Base-by-base conservation (phyloP, 1,140 invertebrate genomes). In the Pseudomyrmex dendroicus region DNA sequence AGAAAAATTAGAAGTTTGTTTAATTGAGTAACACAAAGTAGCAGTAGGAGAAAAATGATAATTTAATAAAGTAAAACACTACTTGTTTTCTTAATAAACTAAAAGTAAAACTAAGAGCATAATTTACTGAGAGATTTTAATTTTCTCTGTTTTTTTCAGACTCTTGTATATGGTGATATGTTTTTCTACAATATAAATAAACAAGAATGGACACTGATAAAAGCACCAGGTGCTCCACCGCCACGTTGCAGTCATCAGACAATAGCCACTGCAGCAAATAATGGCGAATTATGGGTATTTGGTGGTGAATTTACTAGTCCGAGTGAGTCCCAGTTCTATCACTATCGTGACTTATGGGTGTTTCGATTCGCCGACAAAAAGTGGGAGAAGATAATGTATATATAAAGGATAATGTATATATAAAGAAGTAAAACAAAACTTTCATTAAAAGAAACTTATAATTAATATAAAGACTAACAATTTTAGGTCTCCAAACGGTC, bases 341-440 rank as follows among this genome's bases (percentile, higher is more conserved):
- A 99, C 92, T 99, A 98, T 91, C 97, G 96, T 93, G 98, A 99
- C 93, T 94, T 99, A 0, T 99, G 98, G 98, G 96, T 98, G 20
- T 98, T 96, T 91, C 96, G 97, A 91, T 92, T 97, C 7, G 95
- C 95, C 63, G 96, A 96, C 0, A 98, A 97, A 88, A 96, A 96
- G 93, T 99, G 98, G 98, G 96, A 98, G 89, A 98, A 98, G 95
- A 96, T 98, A 76, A 94, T 91, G 96, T 96, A 92, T 91, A 91
- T 92, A 62, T 8, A 63, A 83, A 63, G 62, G 64, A 62, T 66
- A 77, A 12, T 61, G 63, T 20, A 22, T 20, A 61, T 3, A 25
- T 25, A 57, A 9, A 20, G 8, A 57, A 62, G 4, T 12, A 22
- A 17, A 64, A 64, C 17, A 8, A n/a, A n/a, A 35, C 15, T 63